Percentiles rank a stretch among this genome's conserved stretches.
Evolutionary conservation across 2,888 invertebrate genomes (phyloP).

Genomic region (Cetonia aurata): DNA sequence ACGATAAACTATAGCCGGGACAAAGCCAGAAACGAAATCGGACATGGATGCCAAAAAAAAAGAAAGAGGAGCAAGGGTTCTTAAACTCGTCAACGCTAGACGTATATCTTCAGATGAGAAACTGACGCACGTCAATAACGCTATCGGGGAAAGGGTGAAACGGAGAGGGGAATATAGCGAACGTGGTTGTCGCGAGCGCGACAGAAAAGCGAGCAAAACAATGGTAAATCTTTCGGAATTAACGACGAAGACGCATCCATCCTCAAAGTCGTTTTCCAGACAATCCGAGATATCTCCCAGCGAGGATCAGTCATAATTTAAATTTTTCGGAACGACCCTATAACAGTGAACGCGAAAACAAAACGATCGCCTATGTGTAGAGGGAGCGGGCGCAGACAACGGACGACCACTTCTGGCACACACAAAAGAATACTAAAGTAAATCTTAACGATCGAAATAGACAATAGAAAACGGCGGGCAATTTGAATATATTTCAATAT

Average conservation of each 20-base stretch:
- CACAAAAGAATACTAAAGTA: conserved; percentile 40
- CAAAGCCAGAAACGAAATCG: conserved; percentile 10
- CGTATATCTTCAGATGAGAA: conserved; percentile 63
- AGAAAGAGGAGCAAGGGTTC: conserved; percentile 40
- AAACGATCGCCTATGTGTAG: not conserved
- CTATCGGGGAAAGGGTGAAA: conserved; percentile 36
- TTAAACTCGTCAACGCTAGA: conserved; percentile 61
- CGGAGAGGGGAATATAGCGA: conserved; percentile 14
- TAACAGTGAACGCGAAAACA: conserved; percentile 15
- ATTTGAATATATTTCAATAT: conserved; percentile 41
- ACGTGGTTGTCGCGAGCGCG: conserved; percentile 30
- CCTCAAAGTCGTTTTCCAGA: conserved; percentile 33
- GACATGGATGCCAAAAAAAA: too few species aligned
- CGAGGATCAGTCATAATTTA: conserved; percentile 39
- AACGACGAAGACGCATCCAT: conserved; percentile 37
- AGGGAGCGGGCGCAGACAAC: not conserved
- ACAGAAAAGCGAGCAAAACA: conserved; percentile 32
- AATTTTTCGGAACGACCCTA: conserved; percentile 33
- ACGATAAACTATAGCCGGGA: conserved; percentile 27
- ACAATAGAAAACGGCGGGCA: conserved; percentile 40
- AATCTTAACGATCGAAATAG: conserved; percentile 40
- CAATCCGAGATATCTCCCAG: conserved; percentile 26
- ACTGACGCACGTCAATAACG: conserved; percentile 66
- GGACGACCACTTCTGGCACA: conserved; percentile 33
- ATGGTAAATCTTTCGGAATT: conserved; percentile 40